Conservation (phyloP, 2,888 invertebrate genomes). For the Alcis repandata region DNA sequence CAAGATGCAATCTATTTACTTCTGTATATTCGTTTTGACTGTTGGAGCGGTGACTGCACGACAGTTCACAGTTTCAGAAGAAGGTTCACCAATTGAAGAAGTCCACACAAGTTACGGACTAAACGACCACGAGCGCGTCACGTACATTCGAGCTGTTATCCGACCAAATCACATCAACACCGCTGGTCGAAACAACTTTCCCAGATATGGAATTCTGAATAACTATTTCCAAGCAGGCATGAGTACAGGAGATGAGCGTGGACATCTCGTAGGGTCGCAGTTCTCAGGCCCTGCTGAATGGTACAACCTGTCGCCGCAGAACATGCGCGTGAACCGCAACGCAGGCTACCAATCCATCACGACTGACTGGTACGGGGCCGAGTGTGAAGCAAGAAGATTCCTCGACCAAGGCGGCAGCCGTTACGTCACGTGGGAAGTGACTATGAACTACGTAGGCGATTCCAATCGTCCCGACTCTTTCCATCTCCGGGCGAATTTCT, state of each 20-base stretch:
- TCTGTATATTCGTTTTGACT: background rate
- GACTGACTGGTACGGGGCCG: slow-evolving; percentile 31
- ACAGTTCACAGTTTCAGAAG: background rate
- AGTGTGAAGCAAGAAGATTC: slow-evolving; percentile 31
- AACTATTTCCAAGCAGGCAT: slow-evolving; percentile 9
- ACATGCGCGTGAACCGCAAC: slow-evolving; percentile 32
- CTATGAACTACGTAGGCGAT: slow-evolving; percentile 22
- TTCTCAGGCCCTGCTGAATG: slow-evolving; percentile 36
- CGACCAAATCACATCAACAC: slow-evolving; percentile 3
- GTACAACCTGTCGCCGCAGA: slow-evolving; percentile 36
- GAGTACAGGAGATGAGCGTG: slow-evolving; percentile 29
- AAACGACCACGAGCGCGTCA: slow-evolving; percentile 10
- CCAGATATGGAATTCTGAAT: slow-evolving; percentile 5
- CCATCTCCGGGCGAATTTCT: slow-evolving; percentile 13
- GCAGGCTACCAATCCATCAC: slow-evolving; percentile 26
- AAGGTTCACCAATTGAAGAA: background rate
- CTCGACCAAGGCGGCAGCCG: slow-evolving; percentile 29
- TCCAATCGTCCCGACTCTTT: slow-evolving; percentile 32
- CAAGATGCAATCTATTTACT: slow-evolving; percentile 4
- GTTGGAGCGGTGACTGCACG: background rate
- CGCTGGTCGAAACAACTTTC: slow-evolving; percentile 1
- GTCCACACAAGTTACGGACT: slow-evolving; percentile 9
- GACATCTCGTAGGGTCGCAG: slow-evolving; percentile 33
- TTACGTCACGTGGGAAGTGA: slow-evolving; percentile 20
- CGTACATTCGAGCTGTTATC: background rate